A percentile compares a stretch with the other conserved stretches of the same genome.
Evolutionary conservation across 2,888 invertebrate genomes (phyloP).

Genomic region (Teinopalpus imperialis): DNA sequence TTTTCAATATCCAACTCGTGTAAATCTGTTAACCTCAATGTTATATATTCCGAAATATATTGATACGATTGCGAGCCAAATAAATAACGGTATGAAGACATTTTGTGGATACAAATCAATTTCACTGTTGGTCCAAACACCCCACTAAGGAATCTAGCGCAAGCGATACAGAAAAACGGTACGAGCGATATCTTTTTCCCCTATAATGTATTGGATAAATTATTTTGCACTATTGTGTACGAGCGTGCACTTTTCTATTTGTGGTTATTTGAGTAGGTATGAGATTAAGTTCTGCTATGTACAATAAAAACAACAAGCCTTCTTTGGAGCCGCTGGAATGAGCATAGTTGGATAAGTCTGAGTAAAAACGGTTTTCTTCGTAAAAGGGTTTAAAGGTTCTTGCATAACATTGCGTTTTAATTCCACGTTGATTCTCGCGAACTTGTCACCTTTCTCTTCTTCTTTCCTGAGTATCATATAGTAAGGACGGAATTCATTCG

Average conservation of each 20-base stretch:
- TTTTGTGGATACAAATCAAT: slow-evolving; percentile 48
- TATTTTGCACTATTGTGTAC: slow-evolving; percentile 37
- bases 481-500: slow-evolving; percentile 66
- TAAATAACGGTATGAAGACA: slow-evolving; percentile 57
- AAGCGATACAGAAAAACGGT: slow-evolving; percentile 45
- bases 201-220: slow-evolving; percentile 27
- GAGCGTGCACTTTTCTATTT: background rate
- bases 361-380: slow-evolving; percentile 53
- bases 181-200: slow-evolving; percentile 41
- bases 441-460: slow-evolving; percentile 71
- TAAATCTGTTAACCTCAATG: slow-evolving; percentile 35
- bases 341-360: slow-evolving; percentile 67
- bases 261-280: background rate
- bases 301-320: slow-evolving; percentile 62
- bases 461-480: slow-evolving; percentile 64
- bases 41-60: slow-evolving; percentile 46
- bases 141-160: slow-evolving; percentile 48
- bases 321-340: slow-evolving; percentile 63
- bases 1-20: slow-evolving; percentile 13
- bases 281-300: slow-evolving; percentile 34
- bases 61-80: slow-evolving; percentile 50
- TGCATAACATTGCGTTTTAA: slow-evolving; percentile 49
- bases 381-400: slow-evolving; percentile 60
- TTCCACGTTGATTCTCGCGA: slow-evolving; percentile 67
- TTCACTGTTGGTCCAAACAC: slow-evolving; percentile 46